Evolutionary conservation across 92 coral and sea anemone genomes (phyloP), one percentile per base, ranked within the genome.

Genomic region (Phymanthus crucifer): DNA sequence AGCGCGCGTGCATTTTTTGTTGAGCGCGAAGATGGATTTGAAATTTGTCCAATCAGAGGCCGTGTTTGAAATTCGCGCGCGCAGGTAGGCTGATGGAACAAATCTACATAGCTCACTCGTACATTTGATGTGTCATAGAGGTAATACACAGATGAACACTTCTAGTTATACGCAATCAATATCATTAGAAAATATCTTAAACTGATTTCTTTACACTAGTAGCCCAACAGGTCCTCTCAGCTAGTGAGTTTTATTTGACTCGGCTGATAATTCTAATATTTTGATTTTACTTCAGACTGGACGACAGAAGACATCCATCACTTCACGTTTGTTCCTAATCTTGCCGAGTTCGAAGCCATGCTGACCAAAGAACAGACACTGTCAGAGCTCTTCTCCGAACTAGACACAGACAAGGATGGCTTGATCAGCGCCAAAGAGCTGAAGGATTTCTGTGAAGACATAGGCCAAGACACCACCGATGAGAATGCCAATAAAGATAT

Each of bases 331-430:
- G 91, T 92, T 16, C 99, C 99, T 21, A 96, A 93, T 78, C 86
- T 96, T 67, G 99, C 99, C n/a, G 99, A 96, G 78, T 96, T 93
- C 50, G 99, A 96, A 77, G 99, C 99, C 65, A 89, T 96, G 99
- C 82, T 91, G 81, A 92, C 90, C 2, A 96, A 96, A 73, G 99
- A 96, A 78, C 99, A 96, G 73, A 96, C 99, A 36, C 80, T 96
- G 10, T 86, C 99, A 2, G 99, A 96, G 84, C 90, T 96, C 31
- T 96, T 96, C 72, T 85, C 94, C 18, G 99, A 96, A 66, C 88
- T 96, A 5, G 99, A 96, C 71, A 85, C 93, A 13, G 97, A 96
- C 78, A 83, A 87, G 70, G 99, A 96, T 70, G 99, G 99, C 3
- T 78, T 93, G 86, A 96, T 96, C 40, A 93, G 98, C 33, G 93